Conservation (phyloP, 1,140 invertebrate species). For the Leptinotarsa undecemlineata region DNA sequence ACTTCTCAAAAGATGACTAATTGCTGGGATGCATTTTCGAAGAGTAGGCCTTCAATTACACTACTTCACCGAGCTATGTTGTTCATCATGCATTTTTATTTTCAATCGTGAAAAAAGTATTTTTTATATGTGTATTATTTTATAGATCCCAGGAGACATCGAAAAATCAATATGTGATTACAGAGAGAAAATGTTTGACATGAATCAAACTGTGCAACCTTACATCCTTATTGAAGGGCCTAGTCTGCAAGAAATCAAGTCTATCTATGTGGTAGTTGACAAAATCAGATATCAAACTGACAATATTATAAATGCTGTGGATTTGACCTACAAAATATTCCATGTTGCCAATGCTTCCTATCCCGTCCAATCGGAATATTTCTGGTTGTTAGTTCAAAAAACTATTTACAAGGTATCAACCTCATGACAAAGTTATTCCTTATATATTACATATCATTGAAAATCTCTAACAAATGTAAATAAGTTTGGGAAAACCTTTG, state of each 20-base stretch:
- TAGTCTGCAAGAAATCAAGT: slow-evolving; percentile 2
- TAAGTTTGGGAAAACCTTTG: background rate
- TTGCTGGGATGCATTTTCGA: too few relatives aligned
- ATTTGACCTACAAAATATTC: slow-evolving; percentile 26
- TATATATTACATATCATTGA: background rate
- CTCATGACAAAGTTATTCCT: slow-evolving; percentile 18
- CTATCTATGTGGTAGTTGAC: slow-evolving; percentile 21
- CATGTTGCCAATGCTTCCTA: slow-evolving; percentile 24
- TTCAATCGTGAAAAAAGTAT: background rate
- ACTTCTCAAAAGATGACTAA: too few relatives aligned
- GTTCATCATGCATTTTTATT: too few relatives aligned
- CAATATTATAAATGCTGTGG: slow-evolving; percentile 17
- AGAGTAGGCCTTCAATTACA: too few relatives aligned
- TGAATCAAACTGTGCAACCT: slow-evolving; percentile 30
- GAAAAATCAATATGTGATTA: slow-evolving; percentile 19
- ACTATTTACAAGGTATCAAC: slow-evolving; percentile 19
- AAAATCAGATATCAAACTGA: slow-evolving; percentile 10
- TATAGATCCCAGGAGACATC: slow-evolving; percentile 27
- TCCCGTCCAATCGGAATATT: slow-evolving; percentile 18
- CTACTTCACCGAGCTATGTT: too few relatives aligned
- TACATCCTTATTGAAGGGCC: slow-evolving; percentile 22
- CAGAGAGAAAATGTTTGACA: background rate
- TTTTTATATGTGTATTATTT: background rate
- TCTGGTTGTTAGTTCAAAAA: slow-evolving; percentile 26
- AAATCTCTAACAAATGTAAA: background rate